Conservation (phyloP, 2,113 vertebrate genomes). For the Platysteira castanea region DNA sequence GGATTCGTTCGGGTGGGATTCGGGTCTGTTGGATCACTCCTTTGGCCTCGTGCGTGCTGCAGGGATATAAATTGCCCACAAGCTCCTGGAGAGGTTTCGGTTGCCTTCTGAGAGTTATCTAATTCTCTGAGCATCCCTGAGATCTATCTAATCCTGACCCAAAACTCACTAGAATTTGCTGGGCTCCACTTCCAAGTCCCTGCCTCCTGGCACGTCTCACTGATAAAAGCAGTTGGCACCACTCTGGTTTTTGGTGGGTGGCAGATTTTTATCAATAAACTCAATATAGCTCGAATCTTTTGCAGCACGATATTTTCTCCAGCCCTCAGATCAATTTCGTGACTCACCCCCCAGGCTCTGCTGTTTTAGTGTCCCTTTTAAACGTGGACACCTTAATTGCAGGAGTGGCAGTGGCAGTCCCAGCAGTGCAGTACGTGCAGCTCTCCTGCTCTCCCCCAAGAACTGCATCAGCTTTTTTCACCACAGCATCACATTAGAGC, state of each 20-base stretch:
- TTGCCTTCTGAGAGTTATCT: neutral
- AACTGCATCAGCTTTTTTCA: slow-evolving; percentile 6
- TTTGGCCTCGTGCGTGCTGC: neutral
- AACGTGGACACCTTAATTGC: neutral
- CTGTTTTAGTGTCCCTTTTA: neutral
- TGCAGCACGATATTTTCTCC: neutral
- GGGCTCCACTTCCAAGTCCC: neutral
- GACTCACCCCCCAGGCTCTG: neutral
- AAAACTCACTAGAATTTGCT: neutral
- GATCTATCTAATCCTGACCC: neutral
- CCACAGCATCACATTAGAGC: slow-evolving; percentile 26
- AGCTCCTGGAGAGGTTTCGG: neutral
- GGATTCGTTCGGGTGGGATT: neutral
- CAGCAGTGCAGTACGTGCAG: neutral
- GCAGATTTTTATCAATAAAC: neutral
- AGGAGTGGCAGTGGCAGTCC: neutral
- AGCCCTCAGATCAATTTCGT: neutral
- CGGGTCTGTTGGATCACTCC: fast-evolving
- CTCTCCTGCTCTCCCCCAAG: neutral
- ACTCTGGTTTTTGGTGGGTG: neutral
- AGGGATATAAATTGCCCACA: neutral
- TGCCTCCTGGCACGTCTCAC: neutral
- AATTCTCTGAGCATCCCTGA: neutral
- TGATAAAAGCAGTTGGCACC: neutral
- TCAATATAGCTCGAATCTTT: neutral